phyloP scores from a whole-genome alignment of 2,113 vertebrate species.

The Suricata suricatta region DNA sequence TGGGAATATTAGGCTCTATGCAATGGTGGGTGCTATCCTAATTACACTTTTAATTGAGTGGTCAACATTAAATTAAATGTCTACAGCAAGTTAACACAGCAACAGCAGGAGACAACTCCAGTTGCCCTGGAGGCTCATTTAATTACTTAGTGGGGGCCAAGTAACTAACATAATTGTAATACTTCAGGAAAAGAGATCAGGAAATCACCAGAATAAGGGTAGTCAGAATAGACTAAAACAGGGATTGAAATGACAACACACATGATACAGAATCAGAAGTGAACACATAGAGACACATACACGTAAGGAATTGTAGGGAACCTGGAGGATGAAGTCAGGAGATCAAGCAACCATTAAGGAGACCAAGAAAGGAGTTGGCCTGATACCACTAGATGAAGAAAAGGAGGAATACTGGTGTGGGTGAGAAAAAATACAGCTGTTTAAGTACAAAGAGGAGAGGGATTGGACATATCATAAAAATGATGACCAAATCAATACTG shows the following conservation, averaged over 20 bases:
- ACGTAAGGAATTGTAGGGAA: background rate
- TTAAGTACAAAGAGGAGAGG: background rate
- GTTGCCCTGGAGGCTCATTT: slow-evolving; percentile 51
- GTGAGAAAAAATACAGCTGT: background rate
- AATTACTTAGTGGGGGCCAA: slow-evolving; percentile 53
- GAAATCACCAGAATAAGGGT: background rate
- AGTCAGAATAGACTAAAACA: slow-evolving; percentile 28
- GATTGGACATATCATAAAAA: background rate
- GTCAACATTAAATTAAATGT: slow-evolving; percentile 61
- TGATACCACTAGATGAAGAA: background rate
- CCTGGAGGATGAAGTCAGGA: background rate
- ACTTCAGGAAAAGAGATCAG: background rate
- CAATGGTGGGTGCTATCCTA: background rate
- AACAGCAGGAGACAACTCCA: slow-evolving; percentile 41
- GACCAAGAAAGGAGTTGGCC: background rate
- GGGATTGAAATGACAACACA: background rate
- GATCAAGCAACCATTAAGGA: background rate
- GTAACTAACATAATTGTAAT: background rate
- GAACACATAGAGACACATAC: too few species aligned
- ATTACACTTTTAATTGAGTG: slow-evolving; percentile 46
- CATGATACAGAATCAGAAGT: background rate
- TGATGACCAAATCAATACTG: background rate
- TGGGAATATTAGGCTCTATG: background rate
- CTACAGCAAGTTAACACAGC: slow-evolving; percentile 9
- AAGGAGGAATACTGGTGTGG: background rate